Evolutionary conservation across 2,113 vertebrate genomes (phyloP), one percentile per base, ranked within the genome.

Genomic region (Platanista minor): DNA sequence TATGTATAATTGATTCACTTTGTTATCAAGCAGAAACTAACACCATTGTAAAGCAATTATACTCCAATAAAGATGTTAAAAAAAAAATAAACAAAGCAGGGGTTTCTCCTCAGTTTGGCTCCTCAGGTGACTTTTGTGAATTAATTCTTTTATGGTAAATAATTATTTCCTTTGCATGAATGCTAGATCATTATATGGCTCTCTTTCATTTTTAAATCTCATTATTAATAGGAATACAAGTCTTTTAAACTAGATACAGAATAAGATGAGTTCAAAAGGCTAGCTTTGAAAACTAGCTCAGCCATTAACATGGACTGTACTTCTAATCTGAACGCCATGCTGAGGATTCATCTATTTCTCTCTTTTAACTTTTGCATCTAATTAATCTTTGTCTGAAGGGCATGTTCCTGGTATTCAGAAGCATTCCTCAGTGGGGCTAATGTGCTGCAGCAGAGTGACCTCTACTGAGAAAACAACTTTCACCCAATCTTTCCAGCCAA

Each of bases 301-400:
- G 18, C 54, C 57, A 62, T 97, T 98, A 93, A 97, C 93, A 94
- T 78, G 69, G 8, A 83, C 25, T 69, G 15, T 8, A 82, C 31
- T 98, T 97, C 93, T 87, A 82, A 71, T 96, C 57, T 91, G 83
- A 95, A 98, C 98, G 2, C 5, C 94, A 94, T 54, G n/a, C 62
- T 94, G 95, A 96, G 93, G 96, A 97, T 97, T 97, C 97, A 98
- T 95, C 61, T 97, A 72, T 91, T 96, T 97, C 94, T 97, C 90
- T 93, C 57, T 98, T 98, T 98, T 71, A 90, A 97, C 74, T 98
- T 98, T 93, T 94, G 8, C 75, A 96, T 98, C 98, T 98, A 98
- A 98, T 98, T 98, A 97, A 97, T 98, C 62, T 98, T 95, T 98
- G 75, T 97, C 98, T 98, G 88, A 98, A 97, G 96, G 97, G 66